Conservation (phyloP, 1,140 invertebrate genomes). For the Heterodera schachtii region DNA sequence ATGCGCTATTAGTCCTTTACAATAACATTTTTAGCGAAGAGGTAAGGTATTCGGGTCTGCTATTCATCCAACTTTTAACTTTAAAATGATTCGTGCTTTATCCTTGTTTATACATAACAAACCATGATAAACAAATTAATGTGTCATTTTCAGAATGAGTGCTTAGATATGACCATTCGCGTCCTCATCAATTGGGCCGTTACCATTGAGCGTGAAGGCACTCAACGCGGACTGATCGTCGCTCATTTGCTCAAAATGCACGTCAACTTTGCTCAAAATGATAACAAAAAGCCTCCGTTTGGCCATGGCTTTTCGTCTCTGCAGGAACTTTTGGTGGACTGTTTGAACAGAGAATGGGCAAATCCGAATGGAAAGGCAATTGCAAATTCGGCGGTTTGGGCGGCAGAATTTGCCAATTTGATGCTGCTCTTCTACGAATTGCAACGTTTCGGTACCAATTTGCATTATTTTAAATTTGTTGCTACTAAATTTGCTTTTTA, state of each 20-base stretch:
- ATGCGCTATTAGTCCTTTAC: slow-evolving; percentile 43
- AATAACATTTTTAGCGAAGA: slow-evolving; percentile 40
- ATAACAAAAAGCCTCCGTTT: slow-evolving; percentile 13
- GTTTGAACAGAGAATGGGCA: slow-evolving; percentile 38
- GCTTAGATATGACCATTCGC: slow-evolving; percentile 30
- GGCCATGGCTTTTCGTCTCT: slow-evolving; percentile 33
- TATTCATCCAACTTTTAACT: no score
- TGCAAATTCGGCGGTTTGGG: slow-evolving; percentile 25
- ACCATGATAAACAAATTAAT: not conserved
- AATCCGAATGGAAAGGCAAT: slow-evolving; percentile 26
- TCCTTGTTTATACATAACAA: not conserved
- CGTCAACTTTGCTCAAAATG: slow-evolving; percentile 1
- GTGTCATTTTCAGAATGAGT: not conserved
- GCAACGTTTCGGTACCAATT: slow-evolving; percentile 25
- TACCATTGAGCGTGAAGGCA: slow-evolving; percentile 46
- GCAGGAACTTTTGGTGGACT: slow-evolving; percentile 51
- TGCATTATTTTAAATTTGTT: not conserved
- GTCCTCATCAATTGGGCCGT: slow-evolving; percentile 50
- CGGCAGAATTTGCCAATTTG: slow-evolving; percentile 45
- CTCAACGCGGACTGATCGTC: slow-evolving; percentile 50
- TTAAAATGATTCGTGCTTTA: no score
- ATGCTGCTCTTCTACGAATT: slow-evolving; percentile 48
- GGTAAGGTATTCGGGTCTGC: not conserved
- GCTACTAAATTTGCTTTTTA: not conserved
- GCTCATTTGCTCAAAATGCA: slow-evolving; percentile 39